Base-by-base conservation (phyloP, 2,797 vertebrate species). In the Amphiprion clarkii region DNA sequence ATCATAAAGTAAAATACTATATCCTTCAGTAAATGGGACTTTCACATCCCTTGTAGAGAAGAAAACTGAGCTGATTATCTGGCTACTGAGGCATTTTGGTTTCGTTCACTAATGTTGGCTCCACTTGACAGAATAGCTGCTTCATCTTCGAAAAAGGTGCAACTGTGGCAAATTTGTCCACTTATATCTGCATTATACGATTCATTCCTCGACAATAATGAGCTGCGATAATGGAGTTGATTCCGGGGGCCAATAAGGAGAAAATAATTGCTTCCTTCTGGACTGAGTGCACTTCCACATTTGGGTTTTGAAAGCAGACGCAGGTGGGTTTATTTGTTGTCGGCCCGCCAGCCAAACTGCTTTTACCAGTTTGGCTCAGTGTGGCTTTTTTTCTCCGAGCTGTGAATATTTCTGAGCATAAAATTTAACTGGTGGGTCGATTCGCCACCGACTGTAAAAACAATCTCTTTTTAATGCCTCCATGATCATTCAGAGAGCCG, bases 401-500 rank as follows among this genome's bases (percentile, higher is more conserved):
- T 58, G 46, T 44, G 64, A 58, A 72, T 67, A 36, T 63, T 60
- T 60, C 57, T 51, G 46, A 51, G 25, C 58, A 79, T 79, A 19
- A 77, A 27, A 73, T 67, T 57, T 12, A 55, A 67, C 33, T 5
- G 31, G 46, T 27, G 33, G 73, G 59, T 74, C 62, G 49, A 70
- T 60, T n/a, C 44, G 25, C 25, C 60, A 52, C 59, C 23, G 79
- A 56, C 21, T 79, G 61, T 74, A 77, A 76, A 83, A 72, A 65
- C 55, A 14, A 74, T 62, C 42, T 59, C 46, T 48, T 62, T 39
- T 75, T 81, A 71, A 79, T 75, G 78, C 39, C 53, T 52, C 51
- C 5, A n/a, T 64, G 42, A 78, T 62, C 42, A 72, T 59, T 54
- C 33, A 19, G 63, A 73, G 56, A 25, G 67, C 33, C 0, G 12